Evolutionary conservation across 2,113 vertebrate species (phyloP).

Genomic region (Tricholaema leucomelas): DNA sequence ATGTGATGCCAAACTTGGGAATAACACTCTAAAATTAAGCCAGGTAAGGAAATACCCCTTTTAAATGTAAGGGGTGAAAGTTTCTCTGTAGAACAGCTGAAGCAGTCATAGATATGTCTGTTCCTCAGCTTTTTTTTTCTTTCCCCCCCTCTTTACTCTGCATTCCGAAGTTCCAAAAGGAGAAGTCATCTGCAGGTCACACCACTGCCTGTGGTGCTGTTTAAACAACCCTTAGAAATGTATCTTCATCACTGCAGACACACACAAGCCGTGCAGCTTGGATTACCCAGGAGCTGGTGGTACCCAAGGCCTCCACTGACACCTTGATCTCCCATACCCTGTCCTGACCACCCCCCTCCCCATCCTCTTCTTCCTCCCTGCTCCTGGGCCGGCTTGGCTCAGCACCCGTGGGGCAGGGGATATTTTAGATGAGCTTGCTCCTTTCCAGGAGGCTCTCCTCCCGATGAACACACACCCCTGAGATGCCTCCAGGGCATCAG

Average conservation of each 20-base stretch:
- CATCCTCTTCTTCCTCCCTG: slow-evolving; percentile 2
- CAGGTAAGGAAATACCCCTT: neutral
- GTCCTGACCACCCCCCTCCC: neutral
- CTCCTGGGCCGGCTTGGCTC: neutral
- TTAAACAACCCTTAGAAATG: slow-evolving; percentile 45
- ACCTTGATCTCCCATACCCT: no score
- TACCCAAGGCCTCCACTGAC: neutral
- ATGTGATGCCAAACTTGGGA: neutral
- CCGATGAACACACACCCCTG: neutral
- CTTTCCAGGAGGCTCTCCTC: slow-evolving; percentile 30
- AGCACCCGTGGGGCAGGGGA: slow-evolving; percentile 4
- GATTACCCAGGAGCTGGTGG: neutral
- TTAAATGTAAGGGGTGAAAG: neutral
- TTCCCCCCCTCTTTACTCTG: slow-evolving; percentile 17
- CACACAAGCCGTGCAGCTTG: slow-evolving; percentile 1
- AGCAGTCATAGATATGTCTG: slow-evolving; percentile 19
- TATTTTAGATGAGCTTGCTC: slow-evolving; percentile 24
- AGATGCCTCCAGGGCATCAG: neutral
- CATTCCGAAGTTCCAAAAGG: slow-evolving; percentile 69
- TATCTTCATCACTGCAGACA: slow-evolving; percentile 29
- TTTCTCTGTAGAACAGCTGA: neutral
- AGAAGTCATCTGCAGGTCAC: slow-evolving; percentile 77
- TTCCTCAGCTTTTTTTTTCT: slow-evolving; percentile 22
- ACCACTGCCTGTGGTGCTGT: slow-evolving; percentile 67
- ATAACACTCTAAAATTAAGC: neutral